Evolutionary conservation across 2,888 invertebrate genomes (phyloP), one percentile per base, ranked within the genome.

Genomic region (Allolobophora icterica): DNA sequence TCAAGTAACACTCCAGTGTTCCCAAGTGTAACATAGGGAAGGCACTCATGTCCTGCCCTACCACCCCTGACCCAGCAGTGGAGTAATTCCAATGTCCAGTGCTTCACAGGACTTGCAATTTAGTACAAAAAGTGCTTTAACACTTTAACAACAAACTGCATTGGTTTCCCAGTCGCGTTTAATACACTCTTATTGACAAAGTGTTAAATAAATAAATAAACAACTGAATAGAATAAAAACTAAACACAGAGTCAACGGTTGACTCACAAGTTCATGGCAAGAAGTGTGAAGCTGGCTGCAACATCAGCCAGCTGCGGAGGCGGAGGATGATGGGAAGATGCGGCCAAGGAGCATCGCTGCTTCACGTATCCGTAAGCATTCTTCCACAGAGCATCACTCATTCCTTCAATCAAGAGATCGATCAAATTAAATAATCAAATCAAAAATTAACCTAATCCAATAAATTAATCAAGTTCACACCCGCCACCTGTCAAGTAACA

Each of bases 301-400:
- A 94, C 92, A 91, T 94, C 94, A 58, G 94, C 94, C 15, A 94
- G 90, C 33, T 93, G 92, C 24, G 93, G 92, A 17, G 94, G 93
- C 33, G 94, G 94, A 52, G 52, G 45, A 34, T 30, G 45, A 3
- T 71, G 71, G n/a, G 71, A 52, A 15, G 84, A 34, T 52, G 94
- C 94, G 91, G 92, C 92, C n/a, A 94, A 94, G 42, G 91, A 89
- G 45, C 93, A 92, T 90, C 94, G 94, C 2, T 93, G 93, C 90
- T 92, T 92, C 24, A 94, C 91, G 91, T 94, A 93, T 19, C 93
- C 93, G 84, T 93, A 94, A 17, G 94, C 92, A 87, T 92, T 90
- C 90, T 91, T 92, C 94, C 94, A 94, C 87, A 94, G 90, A 24
- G 89, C 71, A 30, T 93, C 91, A 24, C 92, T 91, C 40, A 93